Base-by-base conservation (phyloP, 2,888 invertebrate species). In the Amblyjoppa fuscipennis region DNA sequence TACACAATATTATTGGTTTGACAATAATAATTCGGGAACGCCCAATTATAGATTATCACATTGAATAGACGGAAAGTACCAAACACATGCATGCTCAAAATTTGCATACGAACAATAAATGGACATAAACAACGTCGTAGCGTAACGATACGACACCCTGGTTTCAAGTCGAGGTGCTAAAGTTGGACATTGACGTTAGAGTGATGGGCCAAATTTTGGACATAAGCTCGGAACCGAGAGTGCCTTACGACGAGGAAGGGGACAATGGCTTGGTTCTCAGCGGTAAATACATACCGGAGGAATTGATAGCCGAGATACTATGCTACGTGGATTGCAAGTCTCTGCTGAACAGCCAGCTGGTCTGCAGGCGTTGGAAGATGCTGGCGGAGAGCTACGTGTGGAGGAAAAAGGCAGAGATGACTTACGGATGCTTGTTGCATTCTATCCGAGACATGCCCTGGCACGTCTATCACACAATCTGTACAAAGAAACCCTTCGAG, bases 341-440 rank as follows among this genome's bases (percentile, higher is more conserved):
- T 25, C 87, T 95, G 1, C 82, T 94, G 11, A 93, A 90, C n/a
- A 94, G 94, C 86, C 94, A 94, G 75, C 87, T 94, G 53, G 96
- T 96, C 1, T 96, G 96, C 87, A 94, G 94, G 89, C 92, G 92
- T 59, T 96, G 96, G 96, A 93, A 94, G 79, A 90, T 91, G 34
- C 87, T 95, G 34, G 94, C 95, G 34, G 94, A 94, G 87, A 93
- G 85, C 51, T 92, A 94, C 13, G 92, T 94, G 5, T 95, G 94
- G 94, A 92, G 93, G n/a, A 91, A 93, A 66, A 94, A 94, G 85
- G 93, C 93, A 1, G 92, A 93, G 87, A 80, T 87, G 51, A 86
- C 89, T 20, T 53, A 91, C 16, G 88, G 86, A 4, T 87, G 87
- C 68, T 84, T 86, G 28, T 87, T 94, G 34, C 89, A 93, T 64